Evolutionary conservation across 1,140 invertebrate species (phyloP).

Genomic region (Drosophila sp.): DNA sequence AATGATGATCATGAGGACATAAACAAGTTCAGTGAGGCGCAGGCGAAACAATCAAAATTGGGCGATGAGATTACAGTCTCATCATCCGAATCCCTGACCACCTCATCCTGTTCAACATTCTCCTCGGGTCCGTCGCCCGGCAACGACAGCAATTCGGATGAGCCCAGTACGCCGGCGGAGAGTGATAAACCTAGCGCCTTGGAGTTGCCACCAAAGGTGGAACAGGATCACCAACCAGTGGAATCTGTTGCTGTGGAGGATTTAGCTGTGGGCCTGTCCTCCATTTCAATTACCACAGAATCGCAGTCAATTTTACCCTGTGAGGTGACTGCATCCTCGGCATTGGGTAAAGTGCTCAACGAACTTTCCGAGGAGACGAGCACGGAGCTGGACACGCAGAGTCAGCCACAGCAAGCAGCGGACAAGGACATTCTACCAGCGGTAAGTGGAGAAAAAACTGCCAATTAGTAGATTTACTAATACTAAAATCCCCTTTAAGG

Average conservation of each 20-base stretch:
- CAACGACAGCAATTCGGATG: slow-evolving; percentile 62
- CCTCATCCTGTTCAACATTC: slow-evolving; percentile 81
- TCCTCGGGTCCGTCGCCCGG: slow-evolving; percentile 81
- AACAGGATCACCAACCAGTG: slow-evolving; percentile 5
- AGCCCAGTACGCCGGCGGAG: slow-evolving; percentile 39
- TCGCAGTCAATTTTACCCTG: slow-evolving; percentile 70
- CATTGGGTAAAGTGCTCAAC: slow-evolving; percentile 66
- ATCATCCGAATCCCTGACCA: slow-evolving; percentile 76
- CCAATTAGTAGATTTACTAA: background rate
- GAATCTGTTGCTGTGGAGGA: slow-evolving; percentile 52
- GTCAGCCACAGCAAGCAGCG: slow-evolving; percentile 40
- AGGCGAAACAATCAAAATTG: slow-evolving; percentile 27
- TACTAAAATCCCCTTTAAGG: background rate
- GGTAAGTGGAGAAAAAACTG: slow-evolving; percentile 23
- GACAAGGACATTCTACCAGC: background rate
- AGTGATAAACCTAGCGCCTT: slow-evolving; percentile 33
- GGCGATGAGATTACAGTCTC: slow-evolving; percentile 46
- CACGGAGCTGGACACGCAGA: slow-evolving; percentile 54
- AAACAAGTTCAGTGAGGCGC: slow-evolving; percentile 68
- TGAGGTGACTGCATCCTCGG: slow-evolving; percentile 70
- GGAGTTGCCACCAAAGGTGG: slow-evolving; percentile 22
- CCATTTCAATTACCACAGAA: slow-evolving; percentile 70
- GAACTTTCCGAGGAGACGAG: slow-evolving; percentile 65
- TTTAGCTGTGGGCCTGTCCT: slow-evolving; percentile 73
- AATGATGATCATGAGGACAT: slow-evolving; percentile 63